Conservation (phyloP, 2,797 vertebrate species). For the Notoglanidium macrostoma region DNA sequence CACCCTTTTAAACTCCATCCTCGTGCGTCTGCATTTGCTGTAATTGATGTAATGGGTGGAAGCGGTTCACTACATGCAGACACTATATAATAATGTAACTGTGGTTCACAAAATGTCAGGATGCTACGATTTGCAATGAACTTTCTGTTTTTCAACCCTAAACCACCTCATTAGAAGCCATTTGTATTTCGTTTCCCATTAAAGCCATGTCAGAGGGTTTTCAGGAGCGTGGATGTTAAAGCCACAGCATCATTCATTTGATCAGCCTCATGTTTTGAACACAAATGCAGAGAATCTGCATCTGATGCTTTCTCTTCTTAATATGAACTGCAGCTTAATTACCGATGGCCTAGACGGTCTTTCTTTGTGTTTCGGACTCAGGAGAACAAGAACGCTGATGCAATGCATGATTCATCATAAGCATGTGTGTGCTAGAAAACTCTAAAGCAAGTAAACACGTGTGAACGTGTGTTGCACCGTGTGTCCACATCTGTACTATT, state of each 20-base stretch:
- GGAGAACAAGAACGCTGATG: constrained; percentile 34
- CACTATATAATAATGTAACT: neutral
- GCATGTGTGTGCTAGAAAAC: neutral
- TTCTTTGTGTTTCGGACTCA: constrained; percentile 28
- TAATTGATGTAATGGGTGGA: constrained; percentile 19
- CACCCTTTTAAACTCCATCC: constrained; percentile 11
- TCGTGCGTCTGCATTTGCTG: neutral
- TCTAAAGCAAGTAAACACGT: constrained; percentile 1
- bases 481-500: neutral
- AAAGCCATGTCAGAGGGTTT: neutral
- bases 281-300: constrained; percentile 5
- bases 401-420: constrained; percentile 40
- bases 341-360: constrained; percentile 21
- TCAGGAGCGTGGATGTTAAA: constrained; percentile 22
- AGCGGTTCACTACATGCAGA: constrained; percentile 19
- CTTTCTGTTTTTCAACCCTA: neutral
- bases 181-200: constrained; percentile 21
- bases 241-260: constrained; percentile 5
- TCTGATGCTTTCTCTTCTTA: neutral
- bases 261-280: constrained; percentile 9
- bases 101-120: constrained; percentile 12
- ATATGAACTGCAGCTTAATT: constrained; percentile 33
- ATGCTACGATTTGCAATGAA: constrained; percentile 3
- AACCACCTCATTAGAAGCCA: constrained; percentile 25
- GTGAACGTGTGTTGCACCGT: neutral